Base-by-base conservation (phyloP, 2,888 invertebrate genomes). In the Apodemia duryi region DNA sequence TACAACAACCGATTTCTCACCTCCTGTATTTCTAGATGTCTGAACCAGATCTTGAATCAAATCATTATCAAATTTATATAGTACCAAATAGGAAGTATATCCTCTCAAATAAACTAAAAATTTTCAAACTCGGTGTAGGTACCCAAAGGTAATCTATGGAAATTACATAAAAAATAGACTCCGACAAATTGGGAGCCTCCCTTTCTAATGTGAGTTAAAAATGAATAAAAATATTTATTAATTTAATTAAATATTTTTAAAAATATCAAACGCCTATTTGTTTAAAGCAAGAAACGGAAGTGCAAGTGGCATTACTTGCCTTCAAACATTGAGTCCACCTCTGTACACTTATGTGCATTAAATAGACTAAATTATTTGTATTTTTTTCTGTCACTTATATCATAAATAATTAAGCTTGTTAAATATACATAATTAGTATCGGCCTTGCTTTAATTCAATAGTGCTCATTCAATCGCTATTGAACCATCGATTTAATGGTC, bases 401-500 rank as follows among this genome's bases (percentile, higher is more conserved):
- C 49, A 7, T 51, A 21, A 7, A 51, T 21, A 21, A 51, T 21
- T 21, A 21, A 21, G 21, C 6, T 7, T 21, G 21, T 13, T 6
- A 1, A 51, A 1, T 51, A 2, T 51, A 51, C 13, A 13, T 21
- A 51, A 51, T 51, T 51, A 51, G 49, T 51, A 51, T 21, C n/a
- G n/a, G 21, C 51, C 51, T 51, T 51, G 21, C 51, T 21, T 51
- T 51, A 49, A n/a, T 21, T 49, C 49, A 49, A 49, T n/a, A 49
- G 49, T 49, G 49, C 6, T 49, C 49, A 49, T 49, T 49, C 49
- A 49, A 49, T 49, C 7, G 49, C 49, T 49, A 49, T 49, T 49
- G 21, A 49, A 49, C 49, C 49, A 51, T 51, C 51, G 51, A 51
- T 51, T 51, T 51, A 68, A n/a, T 60, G 35, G 60, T 32, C 13